Evolutionary conservation across 2,113 vertebrate species (phyloP).

Genomic region (Eulemur rufifrons): DNA sequence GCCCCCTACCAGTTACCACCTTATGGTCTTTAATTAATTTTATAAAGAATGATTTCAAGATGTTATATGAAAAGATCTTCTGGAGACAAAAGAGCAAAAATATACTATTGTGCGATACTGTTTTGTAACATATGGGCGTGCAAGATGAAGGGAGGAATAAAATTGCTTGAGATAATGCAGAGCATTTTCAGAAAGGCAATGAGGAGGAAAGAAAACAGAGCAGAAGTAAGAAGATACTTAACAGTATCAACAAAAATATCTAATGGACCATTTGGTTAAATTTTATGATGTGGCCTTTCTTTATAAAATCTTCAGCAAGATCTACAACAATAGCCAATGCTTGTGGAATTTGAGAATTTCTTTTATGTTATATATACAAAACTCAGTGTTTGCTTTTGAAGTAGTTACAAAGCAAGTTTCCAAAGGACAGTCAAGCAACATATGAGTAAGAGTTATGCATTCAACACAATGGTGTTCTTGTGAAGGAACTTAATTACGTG

Average conservation of each 20-base stretch:
- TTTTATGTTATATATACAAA: background rate
- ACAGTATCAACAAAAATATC: background rate
- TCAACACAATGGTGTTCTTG: background rate
- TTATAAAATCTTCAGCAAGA: background rate
- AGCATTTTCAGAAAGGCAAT: background rate
- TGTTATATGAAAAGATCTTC: background rate
- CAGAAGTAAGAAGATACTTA: background rate
- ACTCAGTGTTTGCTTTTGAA: background rate
- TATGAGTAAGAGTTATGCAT: background rate
- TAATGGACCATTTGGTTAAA: background rate
- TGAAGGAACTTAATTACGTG: background rate
- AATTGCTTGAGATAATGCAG: background rate
- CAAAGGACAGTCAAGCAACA: background rate
- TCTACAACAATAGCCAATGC: background rate
- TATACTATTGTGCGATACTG: background rate
- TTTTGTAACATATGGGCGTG: background rate
- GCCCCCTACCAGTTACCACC: no score
- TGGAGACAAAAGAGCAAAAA: background rate
- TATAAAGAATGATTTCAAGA: background rate
- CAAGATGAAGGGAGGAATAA: background rate
- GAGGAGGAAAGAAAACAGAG: background rate
- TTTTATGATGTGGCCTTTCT: fast-evolving
- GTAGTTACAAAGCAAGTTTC: background rate
- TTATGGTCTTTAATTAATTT: no score
- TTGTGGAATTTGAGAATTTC: background rate